Percentiles rank a stretch among this genome's conserved stretches.
These are phyloP conservation scores for Parnassius smintheus DNA, from an alignment of 2,888 invertebrate genomes.

Conservation along the genomic window DNA sequence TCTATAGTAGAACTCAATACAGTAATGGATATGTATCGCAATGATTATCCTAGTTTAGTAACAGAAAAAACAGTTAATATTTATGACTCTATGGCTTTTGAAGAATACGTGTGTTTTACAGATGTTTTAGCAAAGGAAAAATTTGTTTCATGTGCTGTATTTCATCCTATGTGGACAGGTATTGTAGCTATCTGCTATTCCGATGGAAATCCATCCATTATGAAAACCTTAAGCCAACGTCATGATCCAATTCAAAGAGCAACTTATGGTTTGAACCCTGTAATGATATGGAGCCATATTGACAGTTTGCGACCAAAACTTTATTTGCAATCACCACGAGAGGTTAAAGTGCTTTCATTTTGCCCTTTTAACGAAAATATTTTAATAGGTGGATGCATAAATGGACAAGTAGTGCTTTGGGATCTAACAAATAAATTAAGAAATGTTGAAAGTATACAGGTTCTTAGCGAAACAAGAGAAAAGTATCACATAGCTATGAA, in stretches of 20 bases:
- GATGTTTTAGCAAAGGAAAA: slow-evolving; percentile 85
- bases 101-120: slow-evolving; percentile 83
- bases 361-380: slow-evolving; percentile 86
- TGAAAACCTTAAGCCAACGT: slow-evolving; percentile 60
- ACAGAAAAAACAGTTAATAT: slow-evolving; percentile 51
- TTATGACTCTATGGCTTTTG: slow-evolving; percentile 61
- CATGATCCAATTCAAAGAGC: slow-evolving; percentile 77
- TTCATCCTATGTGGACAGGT: slow-evolving; percentile 88
- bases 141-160: slow-evolving; percentile 83
- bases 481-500: slow-evolving; percentile 83
- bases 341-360: slow-evolving; percentile 84
- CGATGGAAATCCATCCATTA: slow-evolving; percentile 75
- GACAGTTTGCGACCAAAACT: slow-evolving; percentile 86
- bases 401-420: slow-evolving; percentile 88
- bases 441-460: slow-evolving; percentile 82
- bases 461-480: slow-evolving; percentile 82
- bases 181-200: slow-evolving; percentile 85
- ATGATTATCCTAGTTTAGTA: slow-evolving; percentile 81
- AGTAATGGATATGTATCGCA: slow-evolving; percentile 82
- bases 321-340: slow-evolving; percentile 84
- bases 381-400: slow-evolving; percentile 86
- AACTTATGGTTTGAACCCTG: slow-evolving; percentile 83
- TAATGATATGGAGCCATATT: slow-evolving; percentile 88
- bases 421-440: slow-evolving; percentile 84
- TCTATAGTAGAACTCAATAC: slow-evolving; percentile 69